Evolutionary conservation across 1,140 invertebrate genomes (phyloP), one percentile per base, ranked within the genome.

Genomic region (Oreohelix idahoensis): DNA sequence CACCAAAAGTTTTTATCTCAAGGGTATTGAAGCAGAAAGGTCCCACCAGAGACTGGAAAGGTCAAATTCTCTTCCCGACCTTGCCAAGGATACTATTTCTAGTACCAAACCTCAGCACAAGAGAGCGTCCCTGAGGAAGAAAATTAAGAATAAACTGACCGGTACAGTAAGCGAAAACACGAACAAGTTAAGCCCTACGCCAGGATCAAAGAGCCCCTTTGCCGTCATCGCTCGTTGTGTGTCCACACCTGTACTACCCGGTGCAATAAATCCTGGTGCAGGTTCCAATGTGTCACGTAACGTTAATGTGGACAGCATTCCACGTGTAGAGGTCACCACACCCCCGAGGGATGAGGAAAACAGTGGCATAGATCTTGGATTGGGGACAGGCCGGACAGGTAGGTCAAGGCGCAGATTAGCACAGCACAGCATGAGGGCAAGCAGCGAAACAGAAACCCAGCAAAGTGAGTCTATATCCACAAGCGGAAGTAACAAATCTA

Each of bases 141-240:
- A 87, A 79, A 84, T 90, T 38, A 88, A 88, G 49, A 90, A 88
- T 70, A 86, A 89, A 36, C 85, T 90, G 35, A 87, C 86, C 0
- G 83, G 86, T 20, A 78, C 71, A 29, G 70, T 84, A 20, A 73
- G 77, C 23, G 81, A 85, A 70, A 76, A 51, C 74, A 80, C 81
- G 70, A 80, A 58, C 83, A 85, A 69, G 38, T 39, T 45, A 2
- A 45, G 74, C 20, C 85, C 83, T 29, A 70, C 75, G 36, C 78
- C 84, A 2, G 76, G 69, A 32, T 70, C 82, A 23, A 83, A 84
- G 36, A 88, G 85, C 74, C 89, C 89, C 0, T 89, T 90, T 79
- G 88, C 88, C 26, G 88, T 90, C 36, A 87, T 90, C 51, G 89
- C 89, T 17, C 83, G 89, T 4, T 90, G 89, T 79, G 89, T 90